These are phyloP conservation scores for Drosophila koepferae DNA, from an alignment of 2,888 invertebrate genomes.

Conservation along the genomic window DNA sequence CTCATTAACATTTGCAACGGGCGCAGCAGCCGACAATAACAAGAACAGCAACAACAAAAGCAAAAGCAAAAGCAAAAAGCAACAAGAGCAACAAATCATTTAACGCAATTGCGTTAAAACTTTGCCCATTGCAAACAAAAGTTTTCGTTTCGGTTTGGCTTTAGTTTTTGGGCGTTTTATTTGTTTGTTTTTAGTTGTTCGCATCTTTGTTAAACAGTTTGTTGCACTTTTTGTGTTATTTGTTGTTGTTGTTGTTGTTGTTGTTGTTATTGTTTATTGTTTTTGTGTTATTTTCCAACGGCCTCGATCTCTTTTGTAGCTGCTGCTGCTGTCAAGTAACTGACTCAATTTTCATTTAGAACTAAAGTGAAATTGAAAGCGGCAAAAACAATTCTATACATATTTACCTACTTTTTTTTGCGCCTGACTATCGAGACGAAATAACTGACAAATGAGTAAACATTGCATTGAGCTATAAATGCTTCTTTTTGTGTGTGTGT, in stretches of 20 bases:
- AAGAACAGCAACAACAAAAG: background rate
- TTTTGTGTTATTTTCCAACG: conserved; percentile 24
- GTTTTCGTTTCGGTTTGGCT: conserved; percentile 15
- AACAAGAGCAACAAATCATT: conserved; percentile 60
- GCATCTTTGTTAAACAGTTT: conserved; percentile 52
- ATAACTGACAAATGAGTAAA: conserved; percentile 25
- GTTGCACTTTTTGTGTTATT: conserved; percentile 57
- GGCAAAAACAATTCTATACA: conserved; percentile 4
- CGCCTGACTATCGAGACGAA: conserved; percentile 9
- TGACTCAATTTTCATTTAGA: conserved; percentile 56
- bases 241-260: background rate
- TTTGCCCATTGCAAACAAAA: conserved; percentile 62
- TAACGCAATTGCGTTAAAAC: conserved; percentile 80
- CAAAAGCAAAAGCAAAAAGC: conserved; percentile 2
- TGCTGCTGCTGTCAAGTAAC: conserved; percentile 35
- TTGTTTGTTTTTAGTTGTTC: conserved; percentile 42
- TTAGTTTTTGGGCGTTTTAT: conserved; percentile 35
- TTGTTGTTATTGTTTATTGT: background rate
- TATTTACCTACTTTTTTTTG: no score
- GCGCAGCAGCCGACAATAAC: conserved; percentile 19
- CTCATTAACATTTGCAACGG: conserved; percentile 75
- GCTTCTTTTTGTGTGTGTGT: background rate
- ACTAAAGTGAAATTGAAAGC: conserved; percentile 54
- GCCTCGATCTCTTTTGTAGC: conserved; percentile 54
- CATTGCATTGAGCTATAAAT: conserved; percentile 13